Percentiles rank a stretch among this genome's conserved stretches.
phyloP scores from a whole-genome alignment of 2,113 vertebrate species.

The Isurus oxyrinchus region DNA sequence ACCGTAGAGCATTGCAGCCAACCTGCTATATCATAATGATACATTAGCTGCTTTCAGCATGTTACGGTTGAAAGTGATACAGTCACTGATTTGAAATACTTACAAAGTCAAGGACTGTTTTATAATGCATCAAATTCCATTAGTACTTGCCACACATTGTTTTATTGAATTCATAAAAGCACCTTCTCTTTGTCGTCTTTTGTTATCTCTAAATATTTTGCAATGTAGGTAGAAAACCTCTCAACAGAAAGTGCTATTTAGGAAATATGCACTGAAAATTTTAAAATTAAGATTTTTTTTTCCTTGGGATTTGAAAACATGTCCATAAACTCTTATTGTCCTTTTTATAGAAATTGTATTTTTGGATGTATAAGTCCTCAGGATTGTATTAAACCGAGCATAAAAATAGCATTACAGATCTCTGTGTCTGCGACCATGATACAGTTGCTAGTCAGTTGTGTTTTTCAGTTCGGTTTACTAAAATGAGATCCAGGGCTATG shows the following conservation, averaged over 20 bases:
- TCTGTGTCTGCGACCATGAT: background rate
- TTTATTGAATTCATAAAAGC: conserved; percentile 30
- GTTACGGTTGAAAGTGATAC: conserved; percentile 52
- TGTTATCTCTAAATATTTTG: conserved; percentile 20
- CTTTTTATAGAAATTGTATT: background rate
- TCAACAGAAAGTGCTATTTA: background rate
- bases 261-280: background rate
- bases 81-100: conserved; percentile 47
- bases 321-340: too few relatives aligned
- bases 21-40: conserved; percentile 69
- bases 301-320: background rate
- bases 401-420: background rate
- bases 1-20: conserved; percentile 63
- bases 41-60: conserved; percentile 56
- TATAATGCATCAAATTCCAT: conserved; percentile 40
- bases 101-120: conserved; percentile 50
- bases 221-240: background rate
- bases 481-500: background rate
- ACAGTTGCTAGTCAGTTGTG: background rate
- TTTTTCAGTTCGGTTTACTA: background rate
- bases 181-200: conserved; percentile 2
- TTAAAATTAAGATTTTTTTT: background rate
- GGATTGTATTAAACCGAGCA: background rate
- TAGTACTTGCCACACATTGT: conserved; percentile 39
- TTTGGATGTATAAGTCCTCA: background rate